Conservation (phyloP, 2,113 vertebrate genomes). For the Monopterus albus region DNA sequence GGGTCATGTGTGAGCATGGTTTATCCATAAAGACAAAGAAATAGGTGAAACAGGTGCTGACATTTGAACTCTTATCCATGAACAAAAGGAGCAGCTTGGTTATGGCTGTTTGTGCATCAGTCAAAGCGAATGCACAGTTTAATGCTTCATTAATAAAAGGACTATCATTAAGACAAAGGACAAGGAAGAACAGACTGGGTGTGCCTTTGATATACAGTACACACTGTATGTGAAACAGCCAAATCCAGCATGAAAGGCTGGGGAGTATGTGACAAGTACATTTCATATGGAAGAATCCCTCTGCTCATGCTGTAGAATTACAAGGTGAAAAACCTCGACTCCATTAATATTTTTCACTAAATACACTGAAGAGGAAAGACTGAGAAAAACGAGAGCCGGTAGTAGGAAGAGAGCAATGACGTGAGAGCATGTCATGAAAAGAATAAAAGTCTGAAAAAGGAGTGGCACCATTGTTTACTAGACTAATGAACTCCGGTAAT, state of each 20-base stretch:
- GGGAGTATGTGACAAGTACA: not conserved
- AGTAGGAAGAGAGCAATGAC: not conserved
- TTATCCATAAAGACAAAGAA: constrained; percentile 45
- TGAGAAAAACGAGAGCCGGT: not conserved
- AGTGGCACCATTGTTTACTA: constrained; percentile 54
- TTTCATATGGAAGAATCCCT: not conserved
- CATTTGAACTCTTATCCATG: constrained; percentile 45
- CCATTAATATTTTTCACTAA: not conserved
- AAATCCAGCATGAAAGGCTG: constrained; percentile 6
- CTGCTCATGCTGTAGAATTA: constrained; percentile 20
- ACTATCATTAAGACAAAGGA: constrained; percentile 14
- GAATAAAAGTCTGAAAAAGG: constrained; percentile 59
- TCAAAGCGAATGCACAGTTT: too few species aligned
- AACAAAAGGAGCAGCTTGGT: constrained; percentile 38
- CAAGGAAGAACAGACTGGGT: not conserved
- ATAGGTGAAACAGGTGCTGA: constrained; percentile 62
- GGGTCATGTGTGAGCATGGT: constrained; percentile 16
- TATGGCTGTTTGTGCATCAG: too few species aligned
- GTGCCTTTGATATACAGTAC: too few species aligned
- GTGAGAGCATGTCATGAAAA: constrained; percentile 28
- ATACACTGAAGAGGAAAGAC: not conserved
- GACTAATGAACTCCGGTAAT: constrained; percentile 68
- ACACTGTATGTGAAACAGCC: constrained; percentile 50
- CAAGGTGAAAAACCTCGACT: constrained; percentile 16
- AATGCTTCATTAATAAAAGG: not conserved